Base-by-base conservation (phyloP, 2,797 vertebrate species). In the Neostethus bicornis region DNA sequence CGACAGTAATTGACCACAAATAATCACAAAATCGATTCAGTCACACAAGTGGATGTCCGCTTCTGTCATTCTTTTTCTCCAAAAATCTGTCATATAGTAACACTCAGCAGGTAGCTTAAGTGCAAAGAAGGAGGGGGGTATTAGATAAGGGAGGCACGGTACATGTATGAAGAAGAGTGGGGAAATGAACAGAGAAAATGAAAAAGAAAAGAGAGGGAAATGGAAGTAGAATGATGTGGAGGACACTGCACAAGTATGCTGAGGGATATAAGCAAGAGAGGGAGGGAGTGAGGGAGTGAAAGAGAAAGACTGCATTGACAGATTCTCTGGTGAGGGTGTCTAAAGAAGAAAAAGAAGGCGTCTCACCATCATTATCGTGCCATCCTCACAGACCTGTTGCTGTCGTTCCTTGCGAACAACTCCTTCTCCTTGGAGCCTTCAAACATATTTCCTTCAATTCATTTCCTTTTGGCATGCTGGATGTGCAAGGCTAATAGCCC, bases 341-440 rank as follows among this genome's bases (percentile, higher is more conserved):
- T 51, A 10, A 51, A 23, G 46, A 14, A 54, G 34, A 60, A 78
- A 81, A 77, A 66, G 58, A 56, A 71, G 51, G 63, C 25, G 11
- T 67, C 90, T 92, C 85, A 92, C 90, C 87, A 55, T 85, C 82
- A 85, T 87, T 75, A 70, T 70, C 37, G 53, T 67, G 66, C 61
- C 80, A 84, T 86, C 73, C 82, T 84, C 64, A 82, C 68, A 86
- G 84, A 91, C 90, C 89, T 92, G 91, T 92, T 91, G 90, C 89
- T 87, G 79, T 67, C 3, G 52, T 70, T 59, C 76, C 78, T 63
- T 50, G 59, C 25, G 21, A 66, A 53, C 70, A 74, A 77, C 70
- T 85, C 80, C 73, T 79, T 70, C 54, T 52, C 49, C 61, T 49
- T 6, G 39, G 26, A 66, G 50, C 56, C 59, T 31, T 50, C 59